Conservation (phyloP, 1,140 invertebrate species). For the Orchestia grillus region DNA sequence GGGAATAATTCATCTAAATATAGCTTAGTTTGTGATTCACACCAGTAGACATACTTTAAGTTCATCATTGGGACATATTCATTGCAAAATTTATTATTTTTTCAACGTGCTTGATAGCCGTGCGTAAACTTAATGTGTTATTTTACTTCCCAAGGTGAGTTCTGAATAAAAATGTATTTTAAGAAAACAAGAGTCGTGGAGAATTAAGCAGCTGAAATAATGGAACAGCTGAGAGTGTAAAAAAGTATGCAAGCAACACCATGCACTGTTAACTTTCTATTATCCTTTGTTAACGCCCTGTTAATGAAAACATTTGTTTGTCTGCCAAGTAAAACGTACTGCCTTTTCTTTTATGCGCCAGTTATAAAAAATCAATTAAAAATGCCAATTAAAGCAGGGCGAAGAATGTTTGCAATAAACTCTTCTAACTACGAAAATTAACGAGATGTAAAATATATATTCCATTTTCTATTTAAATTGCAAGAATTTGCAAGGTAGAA, state of each 20-base stretch:
- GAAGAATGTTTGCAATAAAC: neutral
- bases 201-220: neutral
- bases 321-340: neutral
- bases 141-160: too few species aligned
- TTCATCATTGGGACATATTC: too few species aligned
- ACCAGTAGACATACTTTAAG: too few species aligned
- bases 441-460: neutral
- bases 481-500: neutral
- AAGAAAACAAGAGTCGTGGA: neutral
- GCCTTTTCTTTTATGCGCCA: neutral
- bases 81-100: too few species aligned
- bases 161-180: neutral
- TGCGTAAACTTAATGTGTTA: too few species aligned
- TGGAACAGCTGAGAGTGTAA: neutral
- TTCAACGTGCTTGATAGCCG: too few species aligned
- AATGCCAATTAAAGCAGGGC: neutral
- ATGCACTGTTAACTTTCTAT: neutral
- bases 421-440: neutral
- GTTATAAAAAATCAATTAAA: slow-evolving; percentile 3
- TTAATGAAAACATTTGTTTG: neutral
- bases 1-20: too few species aligned
- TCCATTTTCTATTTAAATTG: neutral
- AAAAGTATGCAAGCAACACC: neutral
- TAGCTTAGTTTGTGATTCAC: too few species aligned
- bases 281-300: neutral